phyloP scores from a whole-genome alignment of 1,140 invertebrate species.

The Rhagoletis pomonella region DNA sequence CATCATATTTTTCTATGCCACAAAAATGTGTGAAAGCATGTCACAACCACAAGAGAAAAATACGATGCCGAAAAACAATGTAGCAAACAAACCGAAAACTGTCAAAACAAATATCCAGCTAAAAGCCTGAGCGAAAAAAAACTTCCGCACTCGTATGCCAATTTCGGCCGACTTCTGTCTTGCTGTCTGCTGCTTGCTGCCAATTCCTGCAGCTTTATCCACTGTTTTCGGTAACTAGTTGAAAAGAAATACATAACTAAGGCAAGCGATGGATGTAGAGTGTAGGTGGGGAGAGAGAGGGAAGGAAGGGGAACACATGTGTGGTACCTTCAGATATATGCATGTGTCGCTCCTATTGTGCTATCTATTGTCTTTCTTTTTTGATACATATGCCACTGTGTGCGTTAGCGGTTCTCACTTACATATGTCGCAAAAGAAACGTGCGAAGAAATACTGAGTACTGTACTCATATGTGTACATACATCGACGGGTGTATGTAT shows the following conservation, averaged over 20 bases:
- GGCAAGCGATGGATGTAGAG: neutral
- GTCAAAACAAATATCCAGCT: constrained; percentile 40
- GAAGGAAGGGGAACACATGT: neutral
- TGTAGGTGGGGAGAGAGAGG: neutral
- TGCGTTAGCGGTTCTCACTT: neutral
- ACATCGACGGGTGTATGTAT: no score
- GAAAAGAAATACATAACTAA: constrained; percentile 23
- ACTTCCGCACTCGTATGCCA: neutral
- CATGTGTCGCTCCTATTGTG: neutral
- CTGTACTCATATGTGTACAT: no score
- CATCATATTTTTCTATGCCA: neutral
- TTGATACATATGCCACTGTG: neutral
- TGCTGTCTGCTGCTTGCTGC: neutral
- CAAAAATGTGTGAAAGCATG: constrained; percentile 27
- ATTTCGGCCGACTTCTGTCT: neutral
- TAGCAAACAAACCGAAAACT: constrained; percentile 22
- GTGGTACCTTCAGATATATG: neutral
- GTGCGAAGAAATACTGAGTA: neutral
- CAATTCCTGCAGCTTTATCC: neutral
- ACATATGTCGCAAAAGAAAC: neutral
- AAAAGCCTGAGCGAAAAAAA: neutral
- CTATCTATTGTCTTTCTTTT: neutral
- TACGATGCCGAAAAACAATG: neutral
- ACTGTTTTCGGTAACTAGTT: neutral
- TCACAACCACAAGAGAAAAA: neutral